Evolutionary conservation across 2,888 invertebrate species (phyloP).

Genomic region (Matsumyia berberina): DNA sequence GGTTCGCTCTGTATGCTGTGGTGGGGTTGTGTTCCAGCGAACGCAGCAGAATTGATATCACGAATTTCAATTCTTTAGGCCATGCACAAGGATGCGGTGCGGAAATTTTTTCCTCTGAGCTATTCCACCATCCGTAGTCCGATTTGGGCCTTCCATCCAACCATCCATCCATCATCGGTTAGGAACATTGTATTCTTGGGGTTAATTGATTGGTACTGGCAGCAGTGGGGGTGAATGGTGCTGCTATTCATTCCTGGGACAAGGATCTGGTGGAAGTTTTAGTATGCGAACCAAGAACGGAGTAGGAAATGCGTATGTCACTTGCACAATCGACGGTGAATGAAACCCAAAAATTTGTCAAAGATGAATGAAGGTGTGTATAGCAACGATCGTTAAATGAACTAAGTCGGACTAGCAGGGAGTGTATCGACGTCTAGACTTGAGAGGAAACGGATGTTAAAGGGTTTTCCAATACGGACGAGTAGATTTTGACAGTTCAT

Average conservation of each 20-base stretch:
- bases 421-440: too few species aligned
- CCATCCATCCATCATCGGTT: conserved; percentile 60
- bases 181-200: conserved; percentile 40
- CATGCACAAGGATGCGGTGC: conserved; percentile 43
- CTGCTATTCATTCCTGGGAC: background rate
- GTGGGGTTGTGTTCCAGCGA: conserved; percentile 46
- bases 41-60: conserved; percentile 70
- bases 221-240: background rate
- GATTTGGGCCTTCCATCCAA: conserved; percentile 50
- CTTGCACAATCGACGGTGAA: conserved; percentile 12
- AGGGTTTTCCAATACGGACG: too few species aligned
- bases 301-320: conserved; percentile 29
- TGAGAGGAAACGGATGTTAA: too few species aligned
- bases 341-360: background rate
- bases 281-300: conserved; percentile 5
- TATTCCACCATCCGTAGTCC: conserved; percentile 25
- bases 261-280: background rate
- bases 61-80: conserved; percentile 69
- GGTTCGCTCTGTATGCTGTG: conserved; percentile 16
- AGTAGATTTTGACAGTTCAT: too few species aligned
- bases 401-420: background rate
- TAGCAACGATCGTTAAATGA: background rate
- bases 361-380: background rate
- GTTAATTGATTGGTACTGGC: conserved; percentile 66
- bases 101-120: conserved; percentile 14